Conservation (phyloP, 2,888 invertebrate genomes). For the Cosmia trapezina region DNA sequence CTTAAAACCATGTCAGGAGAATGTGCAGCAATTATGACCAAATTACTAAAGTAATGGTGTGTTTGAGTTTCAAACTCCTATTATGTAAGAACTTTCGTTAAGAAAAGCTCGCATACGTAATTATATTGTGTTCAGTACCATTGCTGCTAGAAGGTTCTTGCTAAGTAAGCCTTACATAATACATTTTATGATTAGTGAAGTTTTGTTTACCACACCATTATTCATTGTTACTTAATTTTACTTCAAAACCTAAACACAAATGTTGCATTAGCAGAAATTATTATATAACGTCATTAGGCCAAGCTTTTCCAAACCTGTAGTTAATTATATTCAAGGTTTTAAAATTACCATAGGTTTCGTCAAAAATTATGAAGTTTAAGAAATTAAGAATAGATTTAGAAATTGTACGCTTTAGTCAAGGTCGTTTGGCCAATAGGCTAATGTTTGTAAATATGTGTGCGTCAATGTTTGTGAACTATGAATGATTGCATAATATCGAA, state of each 20-base stretch:
- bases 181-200: slow-evolving; percentile 4
- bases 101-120: neutral
- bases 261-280: slow-evolving; percentile 16
- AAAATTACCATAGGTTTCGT: slow-evolving; percentile 41
- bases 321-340: slow-evolving; percentile 33
- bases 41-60: neutral
- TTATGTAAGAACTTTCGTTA: neutral
- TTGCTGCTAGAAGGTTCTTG: neutral
- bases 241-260: slow-evolving; percentile 9
- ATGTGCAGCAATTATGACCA: neutral
- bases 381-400: slow-evolving; percentile 50
- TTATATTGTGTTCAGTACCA: neutral
- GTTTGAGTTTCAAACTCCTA: neutral
- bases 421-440: slow-evolving; percentile 9
- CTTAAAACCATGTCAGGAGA: neutral
- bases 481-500: slow-evolving; percentile 24
- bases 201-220: neutral
- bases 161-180: slow-evolving; percentile 19
- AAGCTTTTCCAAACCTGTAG: slow-evolving; percentile 13
- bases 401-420: slow-evolving; percentile 29
- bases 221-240: slow-evolving; percentile 30
- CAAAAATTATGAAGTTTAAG: slow-evolving; percentile 28
- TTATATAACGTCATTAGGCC: slow-evolving; percentile 31
- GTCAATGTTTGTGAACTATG: slow-evolving; percentile 29
- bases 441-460: slow-evolving; percentile 30